A percentile compares a stretch with the other conserved stretches of the same genome.
phyloP scores from a whole-genome alignment of 1,140 invertebrate genomes.

The Hycleus phaleratus region DNA sequence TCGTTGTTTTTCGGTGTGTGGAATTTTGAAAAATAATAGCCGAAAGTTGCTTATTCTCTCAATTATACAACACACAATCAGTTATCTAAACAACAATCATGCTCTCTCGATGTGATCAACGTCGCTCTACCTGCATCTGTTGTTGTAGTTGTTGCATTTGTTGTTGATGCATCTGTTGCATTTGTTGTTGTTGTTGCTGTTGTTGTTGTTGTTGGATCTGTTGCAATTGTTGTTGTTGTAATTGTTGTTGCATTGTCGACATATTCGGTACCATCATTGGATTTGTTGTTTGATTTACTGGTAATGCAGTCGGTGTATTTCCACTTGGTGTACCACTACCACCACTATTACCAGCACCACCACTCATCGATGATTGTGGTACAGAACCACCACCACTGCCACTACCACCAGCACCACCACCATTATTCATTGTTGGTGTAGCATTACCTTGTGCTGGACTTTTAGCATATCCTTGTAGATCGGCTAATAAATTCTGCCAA shows the following conservation, averaged over 20 bases:
- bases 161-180: slow-evolving; percentile 41
- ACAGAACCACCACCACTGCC: slow-evolving; percentile 22
- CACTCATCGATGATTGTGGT: slow-evolving; percentile 21
- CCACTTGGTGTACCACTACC: too few relatives aligned
- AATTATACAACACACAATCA: too few relatives aligned
- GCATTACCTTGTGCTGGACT: slow-evolving; percentile 44
- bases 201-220: slow-evolving; percentile 46
- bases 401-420: slow-evolving; percentile 16
- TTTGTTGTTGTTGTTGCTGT: slow-evolving; percentile 44
- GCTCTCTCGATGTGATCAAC: slow-evolving; percentile 28
- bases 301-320: slow-evolving; percentile 8
- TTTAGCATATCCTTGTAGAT: slow-evolving; percentile 53
- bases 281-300: slow-evolving; percentile 29
- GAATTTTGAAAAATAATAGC: neutral
- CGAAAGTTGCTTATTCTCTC: too few relatives aligned
- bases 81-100: slow-evolving; percentile 13
- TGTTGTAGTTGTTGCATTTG: slow-evolving; percentile 45
- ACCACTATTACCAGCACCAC: too few relatives aligned
- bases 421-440: slow-evolving; percentile 22
- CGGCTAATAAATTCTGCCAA: slow-evolving; percentile 81
- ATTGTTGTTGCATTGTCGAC: slow-evolving; percentile 41
- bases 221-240: slow-evolving; percentile 49
- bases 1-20: too few relatives aligned
- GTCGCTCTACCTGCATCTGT: slow-evolving; percentile 42
- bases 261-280: slow-evolving; percentile 29